A percentile compares a stretch with the other conserved stretches of the same genome.
phyloP scores from a whole-genome alignment of 2,888 invertebrate genomes.

The Empis stercorea region DNA sequence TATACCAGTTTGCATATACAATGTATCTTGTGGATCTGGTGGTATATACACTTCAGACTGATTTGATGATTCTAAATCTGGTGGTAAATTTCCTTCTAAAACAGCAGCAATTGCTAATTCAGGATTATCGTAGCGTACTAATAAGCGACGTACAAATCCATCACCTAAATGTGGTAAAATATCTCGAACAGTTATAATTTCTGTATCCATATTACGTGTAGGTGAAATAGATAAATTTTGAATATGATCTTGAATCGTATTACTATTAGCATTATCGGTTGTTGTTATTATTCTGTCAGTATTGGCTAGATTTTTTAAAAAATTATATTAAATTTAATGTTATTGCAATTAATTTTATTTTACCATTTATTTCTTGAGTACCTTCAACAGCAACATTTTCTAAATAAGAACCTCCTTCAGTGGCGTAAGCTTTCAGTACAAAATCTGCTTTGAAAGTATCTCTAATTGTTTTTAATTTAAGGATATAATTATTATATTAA shows the following conservation, averaged over 20 bases:
- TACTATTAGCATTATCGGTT: not conserved
- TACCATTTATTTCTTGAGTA: not conserved
- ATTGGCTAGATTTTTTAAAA: conserved; percentile 6
- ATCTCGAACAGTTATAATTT: conserved; percentile 37
- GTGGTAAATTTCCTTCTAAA: conserved; percentile 49
- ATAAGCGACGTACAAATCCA: conserved; percentile 56
- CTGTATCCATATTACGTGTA: conserved; percentile 31
- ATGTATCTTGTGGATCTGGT: conserved; percentile 43
- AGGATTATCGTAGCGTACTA: conserved; percentile 61
- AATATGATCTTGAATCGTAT: not conserved
- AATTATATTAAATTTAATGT: too few relatives aligned
- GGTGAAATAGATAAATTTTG: conserved; percentile 10
- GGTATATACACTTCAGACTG: conserved; percentile 48
- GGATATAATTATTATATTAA: too few relatives aligned
- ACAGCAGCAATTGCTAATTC: conserved; percentile 72
- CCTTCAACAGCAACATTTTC: conserved; percentile 1
- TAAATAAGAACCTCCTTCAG: conserved; percentile 16
- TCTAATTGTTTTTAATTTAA: conserved; percentile 5
- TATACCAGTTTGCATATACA: conserved; percentile 42
- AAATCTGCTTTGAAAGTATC: conserved; percentile 21
- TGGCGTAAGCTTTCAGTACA: conserved; percentile 22
- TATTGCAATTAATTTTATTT: too few relatives aligned
- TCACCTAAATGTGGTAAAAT: conserved; percentile 72
- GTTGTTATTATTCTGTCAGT: conserved; percentile 1
- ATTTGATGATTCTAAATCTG: conserved; percentile 36